A percentile compares a stretch with the other conserved stretches of the same genome.
Conservation (phyloP, 2,888 invertebrate genomes). For the Acanthopleura granulata region DNA sequence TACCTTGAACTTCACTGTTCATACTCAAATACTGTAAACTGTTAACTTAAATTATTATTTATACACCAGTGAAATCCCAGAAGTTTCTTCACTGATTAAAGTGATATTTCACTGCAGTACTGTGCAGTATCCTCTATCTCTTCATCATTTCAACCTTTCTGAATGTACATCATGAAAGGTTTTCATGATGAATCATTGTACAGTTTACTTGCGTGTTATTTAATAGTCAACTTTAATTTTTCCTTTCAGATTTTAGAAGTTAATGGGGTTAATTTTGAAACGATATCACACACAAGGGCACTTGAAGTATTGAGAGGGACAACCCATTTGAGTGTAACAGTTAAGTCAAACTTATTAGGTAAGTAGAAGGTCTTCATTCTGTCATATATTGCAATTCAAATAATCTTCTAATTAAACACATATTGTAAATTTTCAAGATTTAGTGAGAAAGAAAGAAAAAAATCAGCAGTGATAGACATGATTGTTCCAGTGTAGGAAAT, state of each 20-base stretch:
- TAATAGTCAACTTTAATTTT: too few relatives aligned
- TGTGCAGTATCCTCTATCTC: too few relatives aligned
- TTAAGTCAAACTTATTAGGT: slow-evolving; percentile 95
- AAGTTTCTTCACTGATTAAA: too few relatives aligned
- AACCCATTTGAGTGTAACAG: slow-evolving; percentile 95
- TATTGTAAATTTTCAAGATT: background rate
- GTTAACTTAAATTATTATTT: too few relatives aligned
- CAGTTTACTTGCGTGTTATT: too few relatives aligned
- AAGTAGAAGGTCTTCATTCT: slow-evolving; percentile 23
- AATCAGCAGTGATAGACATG: slow-evolving; percentile 12
- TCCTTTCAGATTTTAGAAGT: slow-evolving; percentile 85
- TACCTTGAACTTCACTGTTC: too few relatives aligned
- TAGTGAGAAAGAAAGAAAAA: background rate
- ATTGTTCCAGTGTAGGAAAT: background rate
- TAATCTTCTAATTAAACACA: background rate
- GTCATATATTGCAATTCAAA: background rate
- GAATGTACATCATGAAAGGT: too few relatives aligned
- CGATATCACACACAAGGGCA: slow-evolving; percentile 91
- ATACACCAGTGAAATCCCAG: too few relatives aligned
- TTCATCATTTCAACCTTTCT: too few relatives aligned
- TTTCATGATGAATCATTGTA: too few relatives aligned
- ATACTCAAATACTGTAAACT: too few relatives aligned
- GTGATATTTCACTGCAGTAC: too few relatives aligned
- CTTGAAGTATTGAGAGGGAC: slow-evolving; percentile 93
- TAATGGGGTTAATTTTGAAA: slow-evolving; percentile 96